Conservation (phyloP, 2,113 vertebrate genomes). For the Carassius carassius region DNA sequence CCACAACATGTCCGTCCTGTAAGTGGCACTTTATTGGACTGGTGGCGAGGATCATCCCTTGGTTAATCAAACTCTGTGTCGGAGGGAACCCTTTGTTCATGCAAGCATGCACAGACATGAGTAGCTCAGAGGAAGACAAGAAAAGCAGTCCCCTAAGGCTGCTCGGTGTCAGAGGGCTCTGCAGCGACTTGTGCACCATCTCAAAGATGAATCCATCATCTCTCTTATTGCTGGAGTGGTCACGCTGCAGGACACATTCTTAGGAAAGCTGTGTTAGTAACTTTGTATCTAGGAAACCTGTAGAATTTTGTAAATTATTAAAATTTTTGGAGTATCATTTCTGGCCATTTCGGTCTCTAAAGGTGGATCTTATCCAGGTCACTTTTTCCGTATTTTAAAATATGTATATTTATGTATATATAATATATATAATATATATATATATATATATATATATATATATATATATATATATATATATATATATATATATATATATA, state of each 20-base stretch:
- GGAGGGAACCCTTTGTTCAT: conserved; percentile 7
- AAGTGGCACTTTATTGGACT: conserved; percentile 34
- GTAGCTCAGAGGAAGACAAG: not conserved
- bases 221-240: not conserved
- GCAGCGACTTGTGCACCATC: not conserved
- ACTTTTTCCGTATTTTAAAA: too few relatives aligned
- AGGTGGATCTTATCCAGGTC: not conserved
- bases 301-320: not conserved
- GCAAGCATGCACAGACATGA: conserved; percentile 11
- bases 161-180: conserved; percentile 10
- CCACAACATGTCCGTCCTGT: conserved; percentile 3
- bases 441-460: too few relatives aligned
- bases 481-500: too few relatives aligned
- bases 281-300: not conserved
- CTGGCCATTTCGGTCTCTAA: not conserved
- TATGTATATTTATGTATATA: too few relatives aligned
- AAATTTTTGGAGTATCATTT: not conserved
- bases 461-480: too few relatives aligned
- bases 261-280: not conserved
- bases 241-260: not conserved
- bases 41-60: conserved; percentile 24
- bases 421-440: too few relatives aligned
- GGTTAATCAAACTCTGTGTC: conserved; percentile 11
- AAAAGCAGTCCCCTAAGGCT: conserved; percentile 16
- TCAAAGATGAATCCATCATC: not conserved